Conservation (phyloP, 2,113 vertebrate genomes). For the Ochotona princeps region DNA sequence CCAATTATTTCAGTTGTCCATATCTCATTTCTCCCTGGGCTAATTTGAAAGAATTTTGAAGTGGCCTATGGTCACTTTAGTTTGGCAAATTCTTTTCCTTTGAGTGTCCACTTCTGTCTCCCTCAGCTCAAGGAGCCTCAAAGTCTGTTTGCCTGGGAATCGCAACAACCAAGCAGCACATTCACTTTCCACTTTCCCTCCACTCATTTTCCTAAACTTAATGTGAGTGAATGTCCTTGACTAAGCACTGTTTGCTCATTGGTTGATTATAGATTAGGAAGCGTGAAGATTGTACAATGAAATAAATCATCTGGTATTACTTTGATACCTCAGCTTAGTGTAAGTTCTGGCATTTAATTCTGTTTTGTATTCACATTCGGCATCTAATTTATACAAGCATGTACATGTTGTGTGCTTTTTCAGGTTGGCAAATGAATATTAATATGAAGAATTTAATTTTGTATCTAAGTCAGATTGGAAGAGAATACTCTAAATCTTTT, state of each 20-base stretch:
- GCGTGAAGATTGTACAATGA: neutral
- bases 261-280: neutral
- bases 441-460: constrained; percentile 29
- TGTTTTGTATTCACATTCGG: neutral
- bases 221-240: neutral
- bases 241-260: neutral
- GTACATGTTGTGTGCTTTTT: neutral
- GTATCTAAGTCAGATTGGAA: neutral
- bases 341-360: neutral
- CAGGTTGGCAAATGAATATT: neutral
- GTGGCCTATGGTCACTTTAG: neutral
- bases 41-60: constrained; percentile 15
- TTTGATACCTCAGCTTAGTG: no score
- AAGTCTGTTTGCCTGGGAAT: neutral
- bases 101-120: neutral
- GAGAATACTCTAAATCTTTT: neutral
- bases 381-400: neutral
- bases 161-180: neutral
- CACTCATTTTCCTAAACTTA: neutral
- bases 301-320: no score
- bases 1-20: neutral
- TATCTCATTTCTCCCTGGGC: neutral
- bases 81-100: neutral
- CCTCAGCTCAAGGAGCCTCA: neutral
- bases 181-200: neutral